phyloP scores from a whole-genome alignment of 2,888 invertebrate genomes.

The Nymphalis c-album region DNA sequence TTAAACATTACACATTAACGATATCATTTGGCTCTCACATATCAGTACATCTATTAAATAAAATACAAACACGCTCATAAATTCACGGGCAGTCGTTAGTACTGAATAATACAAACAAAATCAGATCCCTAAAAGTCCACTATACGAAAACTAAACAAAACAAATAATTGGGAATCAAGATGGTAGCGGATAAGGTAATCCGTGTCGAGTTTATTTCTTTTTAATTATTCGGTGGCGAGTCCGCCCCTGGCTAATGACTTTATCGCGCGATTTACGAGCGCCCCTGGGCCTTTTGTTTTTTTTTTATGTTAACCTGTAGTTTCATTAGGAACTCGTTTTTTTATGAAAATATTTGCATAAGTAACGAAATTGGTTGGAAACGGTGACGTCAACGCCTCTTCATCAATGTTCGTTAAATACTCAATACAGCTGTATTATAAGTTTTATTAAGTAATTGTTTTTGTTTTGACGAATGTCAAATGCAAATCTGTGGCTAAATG shows the following conservation, averaged over 20 bases:
- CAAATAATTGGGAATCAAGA: slow-evolving; percentile 67
- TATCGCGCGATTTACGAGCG: slow-evolving; percentile 74
- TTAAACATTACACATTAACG: too few relatives aligned
- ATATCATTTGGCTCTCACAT: too few relatives aligned
- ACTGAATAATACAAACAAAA: slow-evolving; percentile 12
- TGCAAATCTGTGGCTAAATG: too few relatives aligned
- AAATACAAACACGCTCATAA: not conserved
- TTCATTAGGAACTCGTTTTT: slow-evolving; percentile 55
- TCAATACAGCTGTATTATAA: not conserved
- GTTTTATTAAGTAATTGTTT: too few relatives aligned
- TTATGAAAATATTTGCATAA: slow-evolving; percentile 14
- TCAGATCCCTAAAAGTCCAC: slow-evolving; percentile 23
- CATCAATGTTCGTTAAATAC: not conserved
- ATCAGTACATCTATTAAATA: too few relatives aligned
- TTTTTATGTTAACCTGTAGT: slow-evolving; percentile 52
- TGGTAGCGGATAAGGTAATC: slow-evolving; percentile 70
- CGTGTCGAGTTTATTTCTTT: slow-evolving; percentile 79
- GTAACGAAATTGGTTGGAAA: not conserved
- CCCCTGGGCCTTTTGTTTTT: slow-evolving; percentile 67
- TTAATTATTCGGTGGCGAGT: slow-evolving; percentile 76
- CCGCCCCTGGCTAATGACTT: slow-evolving; percentile 79
- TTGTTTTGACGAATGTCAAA: too few relatives aligned
- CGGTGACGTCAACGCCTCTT: not conserved
- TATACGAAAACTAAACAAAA: slow-evolving; percentile 49
- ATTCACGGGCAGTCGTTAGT: not conserved